Evolutionary conservation across 2,888 invertebrate genomes (phyloP).

Genomic region (Sarcophaga subvicina): DNA sequence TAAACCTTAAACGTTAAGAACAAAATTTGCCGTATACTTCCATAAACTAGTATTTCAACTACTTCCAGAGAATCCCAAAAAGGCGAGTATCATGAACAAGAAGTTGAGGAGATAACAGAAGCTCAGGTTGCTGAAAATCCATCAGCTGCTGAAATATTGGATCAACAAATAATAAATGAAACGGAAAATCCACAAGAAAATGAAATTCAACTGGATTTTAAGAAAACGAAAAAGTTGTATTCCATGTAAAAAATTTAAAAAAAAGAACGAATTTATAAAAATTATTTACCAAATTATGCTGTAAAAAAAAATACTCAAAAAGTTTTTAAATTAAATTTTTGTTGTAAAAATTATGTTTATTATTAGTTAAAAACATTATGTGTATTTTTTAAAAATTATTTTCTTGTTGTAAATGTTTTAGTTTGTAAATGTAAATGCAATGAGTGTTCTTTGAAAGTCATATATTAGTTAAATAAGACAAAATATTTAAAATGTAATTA

Average conservation of each 20-base stretch:
- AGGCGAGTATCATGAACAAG: slow-evolving; percentile 78
- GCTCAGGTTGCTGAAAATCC: slow-evolving; percentile 37
- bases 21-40: background rate
- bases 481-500: slow-evolving; percentile 48
- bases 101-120: slow-evolving; percentile 73
- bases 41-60: background rate
- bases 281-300: background rate
- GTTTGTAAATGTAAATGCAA: slow-evolving; percentile 67
- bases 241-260: slow-evolving; percentile 57
- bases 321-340: background rate
- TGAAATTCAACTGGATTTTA: slow-evolving; percentile 42
- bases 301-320: background rate
- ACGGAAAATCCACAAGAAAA: slow-evolving; percentile 31
- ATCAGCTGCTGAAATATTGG: slow-evolving; percentile 58
- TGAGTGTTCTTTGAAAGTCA: slow-evolving; percentile 80
- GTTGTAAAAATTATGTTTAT: slow-evolving; percentile 28
- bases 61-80: slow-evolving; percentile 64
- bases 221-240: slow-evolving; percentile 40
- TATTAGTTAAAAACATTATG: slow-evolving; percentile 63
- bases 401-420: slow-evolving; percentile 68
- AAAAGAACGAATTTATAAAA: background rate
- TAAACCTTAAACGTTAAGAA: background rate
- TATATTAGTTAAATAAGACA: slow-evolving; percentile 68
- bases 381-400: slow-evolving; percentile 61
- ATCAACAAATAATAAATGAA: slow-evolving; percentile 44